These are phyloP conservation scores for Eurypyga helias DNA, from an alignment of 2,113 vertebrate species.

Conservation along the genomic window DNA sequence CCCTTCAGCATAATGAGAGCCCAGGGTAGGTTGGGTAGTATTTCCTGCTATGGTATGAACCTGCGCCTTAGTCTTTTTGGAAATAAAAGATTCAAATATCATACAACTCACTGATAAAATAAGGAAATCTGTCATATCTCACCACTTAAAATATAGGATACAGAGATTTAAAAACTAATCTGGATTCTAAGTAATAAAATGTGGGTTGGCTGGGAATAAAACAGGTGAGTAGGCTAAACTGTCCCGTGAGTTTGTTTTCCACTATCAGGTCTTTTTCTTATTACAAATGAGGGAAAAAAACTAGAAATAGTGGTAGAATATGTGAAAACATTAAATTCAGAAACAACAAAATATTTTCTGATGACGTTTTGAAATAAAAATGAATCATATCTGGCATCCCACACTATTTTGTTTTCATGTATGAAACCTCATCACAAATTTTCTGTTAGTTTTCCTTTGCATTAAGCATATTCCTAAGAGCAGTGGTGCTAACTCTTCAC, in stretches of 20 bases:
- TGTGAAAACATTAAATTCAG: not conserved
- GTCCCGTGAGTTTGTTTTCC: not conserved
- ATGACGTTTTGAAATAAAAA: not conserved
- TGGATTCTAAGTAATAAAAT: not conserved
- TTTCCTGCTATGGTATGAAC: not conserved
- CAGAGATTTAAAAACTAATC: not conserved
- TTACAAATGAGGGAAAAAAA: not conserved
- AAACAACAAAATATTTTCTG: not conserved
- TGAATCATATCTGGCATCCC: fast-evolving
- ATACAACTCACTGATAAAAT: not conserved
- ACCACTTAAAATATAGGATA: not conserved
- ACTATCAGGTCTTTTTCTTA: not conserved
- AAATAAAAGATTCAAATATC: not conserved
- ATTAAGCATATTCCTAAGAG: not conserved
- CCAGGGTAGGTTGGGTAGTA: not conserved
- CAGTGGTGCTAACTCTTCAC: not conserved
- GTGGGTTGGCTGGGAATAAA: not conserved
- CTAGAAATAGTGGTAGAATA: not conserved
- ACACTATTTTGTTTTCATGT: not conserved
- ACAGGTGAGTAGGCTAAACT: not conserved
- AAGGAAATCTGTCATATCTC: not conserved
- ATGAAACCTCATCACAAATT: not conserved
- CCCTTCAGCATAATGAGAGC: not conserved
- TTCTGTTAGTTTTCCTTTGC: not conserved
- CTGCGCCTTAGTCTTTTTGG: not conserved